Percentiles rank a stretch among this genome's conserved stretches.
phyloP scores from a whole-genome alignment of 2,113 vertebrate genomes.

The Psittacara wagleri region DNA sequence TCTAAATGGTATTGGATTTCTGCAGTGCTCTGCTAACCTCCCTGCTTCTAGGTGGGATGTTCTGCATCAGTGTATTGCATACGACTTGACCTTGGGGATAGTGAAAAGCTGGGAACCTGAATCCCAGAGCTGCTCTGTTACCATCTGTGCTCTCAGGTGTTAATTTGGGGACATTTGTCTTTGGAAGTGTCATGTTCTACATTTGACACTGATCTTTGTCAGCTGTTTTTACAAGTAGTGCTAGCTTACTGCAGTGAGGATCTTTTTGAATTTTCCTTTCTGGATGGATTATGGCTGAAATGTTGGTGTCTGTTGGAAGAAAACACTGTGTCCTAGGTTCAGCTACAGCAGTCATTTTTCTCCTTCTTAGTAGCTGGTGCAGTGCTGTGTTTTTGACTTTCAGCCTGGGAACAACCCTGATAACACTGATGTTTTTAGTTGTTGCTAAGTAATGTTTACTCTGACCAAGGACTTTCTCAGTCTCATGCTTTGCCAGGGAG shows the following conservation, averaged over 20 bases:
- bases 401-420: too few relatives aligned
- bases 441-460: too few relatives aligned
- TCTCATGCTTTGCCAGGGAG: too few relatives aligned
- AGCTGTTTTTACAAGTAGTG: not conserved
- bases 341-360: too few relatives aligned
- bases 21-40: not conserved
- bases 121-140: not conserved
- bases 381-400: too few relatives aligned
- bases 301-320: not conserved
- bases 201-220: not conserved
- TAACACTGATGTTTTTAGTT: too few relatives aligned
- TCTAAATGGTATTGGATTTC: not conserved
- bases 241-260: not conserved
- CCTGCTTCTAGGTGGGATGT: not conserved
- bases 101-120: not conserved
- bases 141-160: not conserved
- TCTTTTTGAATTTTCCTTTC: not conserved
- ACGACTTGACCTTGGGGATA: not conserved
- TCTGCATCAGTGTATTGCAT: accelerated
- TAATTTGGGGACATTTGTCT: not conserved
- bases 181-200: not conserved
- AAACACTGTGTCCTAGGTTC: too few relatives aligned
- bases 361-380: too few relatives aligned
- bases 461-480: too few relatives aligned
- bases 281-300: not conserved